Base-by-base conservation (phyloP, 2,888 invertebrate species). In the Tanypteryx hageni region DNA sequence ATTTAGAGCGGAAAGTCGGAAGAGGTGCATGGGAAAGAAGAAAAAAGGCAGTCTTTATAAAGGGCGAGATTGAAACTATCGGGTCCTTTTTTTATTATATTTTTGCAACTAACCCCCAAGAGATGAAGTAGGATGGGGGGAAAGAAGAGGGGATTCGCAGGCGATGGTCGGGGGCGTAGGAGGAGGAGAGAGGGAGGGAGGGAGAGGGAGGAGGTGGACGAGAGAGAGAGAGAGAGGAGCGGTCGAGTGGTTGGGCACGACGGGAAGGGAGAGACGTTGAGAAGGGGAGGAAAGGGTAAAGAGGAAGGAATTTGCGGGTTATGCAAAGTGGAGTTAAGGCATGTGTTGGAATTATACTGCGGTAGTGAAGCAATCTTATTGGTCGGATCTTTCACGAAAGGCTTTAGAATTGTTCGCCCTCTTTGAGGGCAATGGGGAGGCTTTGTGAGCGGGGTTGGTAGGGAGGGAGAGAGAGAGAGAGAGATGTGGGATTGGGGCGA, bases 241-340 rank as follows among this genome's bases (percentile, higher is more conserved):
- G 44, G 44, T 44, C 44, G 44, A 44, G 44, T 44, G 44, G 44
- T 44, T 44, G 44, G 5, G 44, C 1, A 44, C 44, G 44, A 44
- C 3, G 44, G 44, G 44, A 44, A 44, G 44, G 44, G 44, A 44
- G 44, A 44, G 44, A 5, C 44, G 44, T 44, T 5, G 44, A 44
- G 44, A 44, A 5, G 44, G 44, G 18, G 61, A 2, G 61, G 31
- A 16, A 16, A 13, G 61, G 86, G 27, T 58, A 59, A 31, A 61
- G 61, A 86, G 89, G 89, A 89, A 27, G 89, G 89, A 89, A 89
- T 89, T 89, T 89, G 61, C 89, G 89, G 89, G 89, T 89, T 89
- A 89, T 89, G 89, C 89, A 89, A 89, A 89, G 89, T 89, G 89
- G 89, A 44, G 89, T 89, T 89, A 89, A 89, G 89, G 89, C 89